Evolutionary conservation across 2,113 vertebrate species (phyloP).

Genomic region (Solea solea): DNA sequence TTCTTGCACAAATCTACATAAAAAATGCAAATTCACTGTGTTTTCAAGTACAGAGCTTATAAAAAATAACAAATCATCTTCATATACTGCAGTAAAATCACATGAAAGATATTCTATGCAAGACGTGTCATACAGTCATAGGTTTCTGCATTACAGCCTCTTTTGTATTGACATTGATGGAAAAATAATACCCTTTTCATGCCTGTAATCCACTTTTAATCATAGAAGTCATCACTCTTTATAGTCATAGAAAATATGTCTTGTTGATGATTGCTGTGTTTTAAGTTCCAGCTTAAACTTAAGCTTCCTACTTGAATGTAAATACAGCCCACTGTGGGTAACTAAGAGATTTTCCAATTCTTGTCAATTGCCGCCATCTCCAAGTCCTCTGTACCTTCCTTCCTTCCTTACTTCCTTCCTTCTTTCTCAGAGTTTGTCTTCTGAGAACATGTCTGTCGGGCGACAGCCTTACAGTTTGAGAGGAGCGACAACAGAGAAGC

Average conservation of each 20-base stretch:
- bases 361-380: background rate
- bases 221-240: too few species aligned
- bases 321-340: background rate
- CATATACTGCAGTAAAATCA: background rate
- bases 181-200: too few species aligned
- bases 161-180: too few species aligned
- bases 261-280: too few species aligned
- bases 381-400: slow-evolving; percentile 7
- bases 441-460: slow-evolving; percentile 26
- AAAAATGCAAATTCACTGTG: background rate
- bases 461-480: slow-evolving; percentile 50
- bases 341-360: background rate
- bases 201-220: too few species aligned
- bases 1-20: background rate
- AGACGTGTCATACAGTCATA: background rate
- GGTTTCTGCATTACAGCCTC: too few species aligned
- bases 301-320: too few species aligned
- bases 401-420: slow-evolving; percentile 7
- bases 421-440: slow-evolving; percentile 36
- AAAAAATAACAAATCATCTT: background rate
- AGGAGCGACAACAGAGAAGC: slow-evolving; percentile 9
- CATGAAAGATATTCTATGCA: background rate
- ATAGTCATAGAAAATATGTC: too few species aligned
- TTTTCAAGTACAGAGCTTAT: background rate
- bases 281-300: too few species aligned